Evolutionary conservation across 2,888 invertebrate genomes (phyloP), one percentile per base, ranked within the genome.

Genomic region (Coenonympha arcania): DNA sequence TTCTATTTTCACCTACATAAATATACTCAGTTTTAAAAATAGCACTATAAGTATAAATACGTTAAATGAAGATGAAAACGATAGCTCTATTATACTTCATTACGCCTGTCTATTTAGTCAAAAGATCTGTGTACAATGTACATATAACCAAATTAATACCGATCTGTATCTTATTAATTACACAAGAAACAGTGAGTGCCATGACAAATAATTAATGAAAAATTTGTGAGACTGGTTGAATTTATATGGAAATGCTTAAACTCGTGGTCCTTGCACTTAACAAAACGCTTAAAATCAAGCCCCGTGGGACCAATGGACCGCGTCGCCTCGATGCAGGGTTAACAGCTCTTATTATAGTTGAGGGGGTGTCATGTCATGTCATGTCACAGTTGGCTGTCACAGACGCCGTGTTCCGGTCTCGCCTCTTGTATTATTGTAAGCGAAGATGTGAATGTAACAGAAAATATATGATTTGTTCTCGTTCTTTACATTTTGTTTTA

Each of bases 401-500:
- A n/a, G n/a, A n/a, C n/a, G 50, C 60, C 64, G 58, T 61, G 59
- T 59, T 68, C 66, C 66, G 63, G 55, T 55, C 62, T 58, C 55
- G 61, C 60, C 52, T 56, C 52, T 18, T 28, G n/a, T 48, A 42
- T 62, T 63, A 63, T 61, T 63, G 57, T 76, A 76, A 75, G 70
- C 61, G 49, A 71, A 71, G 54, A 72, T 76, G 73, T 81, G 68
- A 63, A 76, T 79, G 76, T 80, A 76, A 73, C 74, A 73, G 68
- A 77, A 73, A 39, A 76, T 81, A 80, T 77, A 82, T 77, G 69
- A 80, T 83, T 79, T 78, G 80, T 85, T 85, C 81, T 82, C 66
- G 84, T 84, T 83, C 81, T 81, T 65, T 73, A 74, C 28, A 16
- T 42, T 19, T 50, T 55, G 67, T 76, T 77, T 79, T 61, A 75